Conservation (phyloP, 2,797 vertebrate genomes). For the Brachyalestes nurse region DNA sequence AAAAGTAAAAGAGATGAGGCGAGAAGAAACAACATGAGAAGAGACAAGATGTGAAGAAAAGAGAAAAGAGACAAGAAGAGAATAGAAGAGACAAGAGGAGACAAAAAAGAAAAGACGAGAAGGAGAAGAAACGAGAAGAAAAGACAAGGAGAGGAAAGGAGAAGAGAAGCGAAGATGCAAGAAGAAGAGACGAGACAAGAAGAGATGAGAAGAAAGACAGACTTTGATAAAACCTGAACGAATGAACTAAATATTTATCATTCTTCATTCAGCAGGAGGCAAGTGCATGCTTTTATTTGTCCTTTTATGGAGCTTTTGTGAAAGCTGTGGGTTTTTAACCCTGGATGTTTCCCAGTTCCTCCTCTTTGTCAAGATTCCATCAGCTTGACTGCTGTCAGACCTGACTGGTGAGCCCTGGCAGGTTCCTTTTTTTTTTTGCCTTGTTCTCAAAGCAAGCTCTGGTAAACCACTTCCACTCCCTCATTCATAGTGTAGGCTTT, state of each 20-base stretch:
- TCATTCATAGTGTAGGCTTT: neutral
- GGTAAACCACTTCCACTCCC: conserved; percentile 1
- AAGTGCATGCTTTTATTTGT: neutral
- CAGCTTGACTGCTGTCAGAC: neutral
- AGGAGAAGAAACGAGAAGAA: too few relatives aligned
- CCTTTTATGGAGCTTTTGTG: conserved; percentile 26
- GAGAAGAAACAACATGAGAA: too few relatives aligned
- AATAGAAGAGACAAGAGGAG: too few relatives aligned
- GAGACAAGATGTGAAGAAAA: too few relatives aligned
- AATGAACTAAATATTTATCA: conserved; percentile 13
- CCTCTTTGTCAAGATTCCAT: neutral
- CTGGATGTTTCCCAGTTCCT: neutral
- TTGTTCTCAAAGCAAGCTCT: neutral
- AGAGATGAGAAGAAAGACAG: neutral
- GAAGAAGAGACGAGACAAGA: neutral
- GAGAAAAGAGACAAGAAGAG: too few relatives aligned
- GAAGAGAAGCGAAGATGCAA: neutral
- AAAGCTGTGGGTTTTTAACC: neutral
- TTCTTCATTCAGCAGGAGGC: neutral
- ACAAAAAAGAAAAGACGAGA: too few relatives aligned
- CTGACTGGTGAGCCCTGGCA: neutral
- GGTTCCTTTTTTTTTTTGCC: neutral
- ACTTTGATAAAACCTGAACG: neutral
- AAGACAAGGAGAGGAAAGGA: neutral
- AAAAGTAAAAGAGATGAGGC: too few relatives aligned